Conservation (phyloP, 2,888 invertebrate species). For the Mimas tiliae region DNA sequence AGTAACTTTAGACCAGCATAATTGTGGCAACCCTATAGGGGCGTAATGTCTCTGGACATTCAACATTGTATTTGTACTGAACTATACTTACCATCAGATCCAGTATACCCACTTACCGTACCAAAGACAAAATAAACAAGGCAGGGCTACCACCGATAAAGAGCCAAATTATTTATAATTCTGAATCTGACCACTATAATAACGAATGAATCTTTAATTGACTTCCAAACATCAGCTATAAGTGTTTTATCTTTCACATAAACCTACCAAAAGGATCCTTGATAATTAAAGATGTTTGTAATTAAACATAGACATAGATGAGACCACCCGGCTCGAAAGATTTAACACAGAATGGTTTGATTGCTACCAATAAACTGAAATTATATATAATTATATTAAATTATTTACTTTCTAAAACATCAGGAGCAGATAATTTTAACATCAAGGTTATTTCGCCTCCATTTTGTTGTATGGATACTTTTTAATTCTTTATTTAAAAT, state of each 20-base stretch:
- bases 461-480: neutral
- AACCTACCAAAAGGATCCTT: neutral
- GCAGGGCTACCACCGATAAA: too few species aligned
- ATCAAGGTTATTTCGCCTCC: neutral
- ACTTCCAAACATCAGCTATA: neutral
- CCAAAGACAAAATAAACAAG: too few species aligned
- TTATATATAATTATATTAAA: constrained; percentile 34
- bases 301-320: neutral
- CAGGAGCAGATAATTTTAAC: neutral
- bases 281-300: neutral
- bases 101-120: too few species aligned
- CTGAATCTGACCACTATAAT: neutral
- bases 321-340: neutral
- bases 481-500: too few species aligned
- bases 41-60: too few species aligned
- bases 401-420: neutral
- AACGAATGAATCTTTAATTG: neutral
- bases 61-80: too few species aligned
- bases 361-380: constrained; percentile 24
- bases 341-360: constrained; percentile 11
- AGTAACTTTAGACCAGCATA: too few species aligned
- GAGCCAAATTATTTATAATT: too few species aligned
- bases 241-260: neutral
- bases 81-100: too few species aligned
- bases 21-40: too few species aligned